phyloP scores from a whole-genome alignment of 2,113 vertebrate species.

The Corydoras maculifer region DNA sequence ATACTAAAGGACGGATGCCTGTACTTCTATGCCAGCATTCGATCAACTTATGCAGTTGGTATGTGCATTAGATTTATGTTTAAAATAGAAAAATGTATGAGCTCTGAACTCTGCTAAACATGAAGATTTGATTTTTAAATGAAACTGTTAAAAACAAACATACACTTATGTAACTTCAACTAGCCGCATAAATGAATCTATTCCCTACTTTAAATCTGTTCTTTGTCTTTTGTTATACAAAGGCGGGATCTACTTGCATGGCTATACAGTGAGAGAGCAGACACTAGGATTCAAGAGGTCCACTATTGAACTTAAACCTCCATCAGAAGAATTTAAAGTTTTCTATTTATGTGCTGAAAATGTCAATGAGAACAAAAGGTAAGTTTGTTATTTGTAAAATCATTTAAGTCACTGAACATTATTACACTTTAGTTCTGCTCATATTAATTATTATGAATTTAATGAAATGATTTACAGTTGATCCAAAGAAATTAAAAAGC shows the following conservation, averaged over 20 bases:
- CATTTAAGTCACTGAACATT: too few species aligned
- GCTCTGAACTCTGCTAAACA: too few species aligned
- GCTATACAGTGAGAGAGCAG: constrained; percentile 78
- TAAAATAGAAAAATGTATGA: too few species aligned
- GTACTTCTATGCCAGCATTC: constrained; percentile 79
- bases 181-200: neutral
- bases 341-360: constrained; percentile 84
- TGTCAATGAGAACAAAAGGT: constrained; percentile 80
- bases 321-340: constrained; percentile 84
- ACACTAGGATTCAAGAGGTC: constrained; percentile 70
- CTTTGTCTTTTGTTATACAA: neutral
- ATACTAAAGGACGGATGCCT: constrained; percentile 84
- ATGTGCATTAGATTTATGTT: constrained; percentile 26
- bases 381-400: constrained; percentile 5
- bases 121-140: too few species aligned
- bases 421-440: too few species aligned
- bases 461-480: too few species aligned
- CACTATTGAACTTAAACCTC: constrained; percentile 80
- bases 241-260: constrained; percentile 88
- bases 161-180: too few species aligned
- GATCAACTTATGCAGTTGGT: constrained; percentile 78
- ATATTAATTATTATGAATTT: too few species aligned
- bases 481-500: too few species aligned
- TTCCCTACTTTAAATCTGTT: neutral
- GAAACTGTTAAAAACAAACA: too few species aligned